Evolutionary conservation across 2,888 invertebrate genomes (phyloP).

Genomic region (Polia nebulosa): DNA sequence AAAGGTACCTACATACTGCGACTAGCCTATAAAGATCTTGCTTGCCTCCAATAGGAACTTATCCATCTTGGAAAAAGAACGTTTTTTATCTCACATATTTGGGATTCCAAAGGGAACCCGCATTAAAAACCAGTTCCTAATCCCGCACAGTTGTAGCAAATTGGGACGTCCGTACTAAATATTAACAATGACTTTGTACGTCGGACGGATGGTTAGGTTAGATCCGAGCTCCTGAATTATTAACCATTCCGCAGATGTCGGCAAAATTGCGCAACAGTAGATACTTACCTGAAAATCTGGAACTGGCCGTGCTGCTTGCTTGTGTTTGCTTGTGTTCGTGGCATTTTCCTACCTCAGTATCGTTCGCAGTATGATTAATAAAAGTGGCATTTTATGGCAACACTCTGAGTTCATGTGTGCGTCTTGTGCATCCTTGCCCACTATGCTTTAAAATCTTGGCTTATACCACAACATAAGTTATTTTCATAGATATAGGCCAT

Average conservation of each 20-base stretch:
- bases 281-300: too few relatives aligned
- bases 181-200: constrained; percentile 21
- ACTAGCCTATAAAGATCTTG: too few relatives aligned
- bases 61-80: too few relatives aligned
- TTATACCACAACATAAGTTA: background rate
- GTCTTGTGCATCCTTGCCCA: too few relatives aligned
- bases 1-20: too few relatives aligned
- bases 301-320: too few relatives aligned
- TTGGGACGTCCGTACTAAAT: constrained; percentile 32
- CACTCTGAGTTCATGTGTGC: background rate
- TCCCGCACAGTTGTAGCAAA: constrained; percentile 4
- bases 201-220: constrained; percentile 8
- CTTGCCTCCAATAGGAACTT: too few relatives aligned
- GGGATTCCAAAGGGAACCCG: background rate
- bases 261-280: background rate
- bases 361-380: background rate
- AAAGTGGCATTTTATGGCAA: too few relatives aligned
- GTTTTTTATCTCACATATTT: too few relatives aligned
- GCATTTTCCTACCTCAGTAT: background rate
- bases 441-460: too few relatives aligned
- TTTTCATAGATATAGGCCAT: too few relatives aligned
- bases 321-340: background rate
- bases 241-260: constrained; percentile 15
- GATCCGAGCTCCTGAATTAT: constrained; percentile 13
- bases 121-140: background rate